phyloP scores from a whole-genome alignment of 2,888 invertebrate species.

The Callimorpha dominula region DNA sequence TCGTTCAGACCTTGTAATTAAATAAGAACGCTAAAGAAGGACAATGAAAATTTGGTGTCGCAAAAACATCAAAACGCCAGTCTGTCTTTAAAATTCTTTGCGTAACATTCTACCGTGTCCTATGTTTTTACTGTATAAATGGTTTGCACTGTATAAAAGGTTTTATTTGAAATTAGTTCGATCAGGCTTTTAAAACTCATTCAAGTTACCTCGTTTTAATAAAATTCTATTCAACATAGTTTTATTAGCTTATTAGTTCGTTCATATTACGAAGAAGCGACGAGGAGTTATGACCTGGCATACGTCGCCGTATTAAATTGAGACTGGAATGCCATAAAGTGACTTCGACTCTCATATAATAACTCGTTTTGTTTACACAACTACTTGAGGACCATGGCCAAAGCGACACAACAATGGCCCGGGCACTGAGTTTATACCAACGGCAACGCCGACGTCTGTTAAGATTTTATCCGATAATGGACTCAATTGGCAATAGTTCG shows the following conservation, averaged over 20 bases:
- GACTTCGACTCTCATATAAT: conserved; percentile 67
- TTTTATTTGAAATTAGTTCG: conserved; percentile 22
- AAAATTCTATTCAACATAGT: conserved; percentile 26
- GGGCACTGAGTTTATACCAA: conserved; percentile 62
- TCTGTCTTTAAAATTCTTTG: conserved; percentile 71
- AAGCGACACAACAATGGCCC: conserved; percentile 78
- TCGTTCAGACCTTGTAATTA: conserved; percentile 63
- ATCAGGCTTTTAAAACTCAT: conserved; percentile 30
- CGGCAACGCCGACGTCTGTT: conserved; percentile 64
- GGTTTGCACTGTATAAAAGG: no score
- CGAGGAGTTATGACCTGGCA: conserved; percentile 53
- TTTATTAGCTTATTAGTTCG: conserved; percentile 29
- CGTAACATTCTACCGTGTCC: conserved; percentile 62
- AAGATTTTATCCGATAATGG: conserved; percentile 76
- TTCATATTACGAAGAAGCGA: conserved; percentile 36
- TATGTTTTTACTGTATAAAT: conserved; percentile 53
- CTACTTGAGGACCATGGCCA: conserved; percentile 62
- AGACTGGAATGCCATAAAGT: conserved; percentile 74
- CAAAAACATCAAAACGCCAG: conserved; percentile 60
- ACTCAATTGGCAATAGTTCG: conserved; percentile 74
- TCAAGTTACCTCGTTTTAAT: conserved; percentile 17
- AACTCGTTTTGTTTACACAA: conserved; percentile 75
- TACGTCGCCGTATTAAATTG: conserved; percentile 55
- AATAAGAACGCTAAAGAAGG: conserved; percentile 66
- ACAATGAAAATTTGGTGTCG: conserved; percentile 62